A percentile compares a stretch with the other conserved stretches of the same genome.
Conservation (phyloP, 2,113 vertebrate genomes). For the Camelus dromedarius region DNA sequence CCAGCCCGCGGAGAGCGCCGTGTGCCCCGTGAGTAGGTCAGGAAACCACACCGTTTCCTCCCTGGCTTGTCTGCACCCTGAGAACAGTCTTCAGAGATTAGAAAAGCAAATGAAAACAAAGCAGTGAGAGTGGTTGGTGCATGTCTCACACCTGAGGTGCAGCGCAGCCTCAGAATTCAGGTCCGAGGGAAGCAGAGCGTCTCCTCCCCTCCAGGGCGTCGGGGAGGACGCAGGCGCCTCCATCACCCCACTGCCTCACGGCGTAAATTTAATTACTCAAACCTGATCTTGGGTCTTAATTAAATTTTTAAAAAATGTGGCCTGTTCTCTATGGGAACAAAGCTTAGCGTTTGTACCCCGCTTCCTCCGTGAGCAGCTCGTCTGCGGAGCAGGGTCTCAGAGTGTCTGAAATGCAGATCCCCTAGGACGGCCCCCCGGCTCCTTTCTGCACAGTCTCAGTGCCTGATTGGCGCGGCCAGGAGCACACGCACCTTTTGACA, state of each 20-base stretch:
- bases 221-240: not conserved
- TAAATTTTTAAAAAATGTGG: constrained; percentile 76
- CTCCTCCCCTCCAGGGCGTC: not conserved
- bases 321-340: constrained; percentile 74
- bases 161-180: fast-evolving
- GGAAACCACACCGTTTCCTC: fast-evolving
- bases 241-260: constrained; percentile 56
- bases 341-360: constrained; percentile 58
- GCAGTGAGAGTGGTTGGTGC: fast-evolving
- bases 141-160: fast-evolving
- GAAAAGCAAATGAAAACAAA: not conserved
- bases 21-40: fast-evolving
- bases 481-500: constrained; percentile 18
- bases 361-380: constrained; percentile 60
- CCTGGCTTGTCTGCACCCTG: not conserved
- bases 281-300: constrained; percentile 82
- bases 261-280: constrained; percentile 80
- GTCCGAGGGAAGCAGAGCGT: fast-evolving
- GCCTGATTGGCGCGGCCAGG: not conserved
- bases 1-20: fast-evolving
- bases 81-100: not conserved
- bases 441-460: constrained; percentile 54
- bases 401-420: constrained; percentile 34
- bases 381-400: constrained; percentile 34
- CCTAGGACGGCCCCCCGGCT: not conserved